Evolutionary conservation across 2,113 vertebrate genomes (phyloP).

Genomic region (Sitta europaea): DNA sequence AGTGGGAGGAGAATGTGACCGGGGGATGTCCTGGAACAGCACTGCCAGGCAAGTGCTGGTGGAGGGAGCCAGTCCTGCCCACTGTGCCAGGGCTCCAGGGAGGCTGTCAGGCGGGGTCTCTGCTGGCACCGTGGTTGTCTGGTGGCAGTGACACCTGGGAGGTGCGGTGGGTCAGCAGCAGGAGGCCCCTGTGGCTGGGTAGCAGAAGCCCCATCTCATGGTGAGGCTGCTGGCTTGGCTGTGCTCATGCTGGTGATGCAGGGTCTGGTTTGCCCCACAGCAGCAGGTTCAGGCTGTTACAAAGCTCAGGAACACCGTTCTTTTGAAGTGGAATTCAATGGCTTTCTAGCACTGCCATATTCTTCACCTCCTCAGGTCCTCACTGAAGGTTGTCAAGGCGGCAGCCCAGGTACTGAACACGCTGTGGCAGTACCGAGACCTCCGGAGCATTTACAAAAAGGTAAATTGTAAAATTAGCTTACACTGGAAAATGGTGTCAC

Average conservation of each 20-base stretch:
- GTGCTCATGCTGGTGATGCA: background rate
- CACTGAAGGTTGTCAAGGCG: slow-evolving; percentile 96
- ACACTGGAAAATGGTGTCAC: background rate
- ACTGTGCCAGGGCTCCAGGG: background rate
- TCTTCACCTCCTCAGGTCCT: slow-evolving; percentile 77
- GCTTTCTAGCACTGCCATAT: background rate
- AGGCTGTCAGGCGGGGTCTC: accelerated
- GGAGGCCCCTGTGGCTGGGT: background rate
- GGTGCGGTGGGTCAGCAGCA: background rate
- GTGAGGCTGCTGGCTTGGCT: background rate
- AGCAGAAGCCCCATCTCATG: background rate
- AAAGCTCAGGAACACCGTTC: background rate
- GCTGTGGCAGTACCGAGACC: slow-evolving; percentile 96
- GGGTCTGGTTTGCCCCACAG: background rate
- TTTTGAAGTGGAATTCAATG: background rate
- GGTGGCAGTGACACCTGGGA: no score
- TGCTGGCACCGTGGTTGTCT: accelerated
- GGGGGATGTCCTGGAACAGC: accelerated
- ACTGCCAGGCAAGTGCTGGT: background rate
- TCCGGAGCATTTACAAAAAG: slow-evolving; percentile 98
- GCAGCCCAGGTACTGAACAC: slow-evolving; percentile 96
- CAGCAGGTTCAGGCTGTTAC: background rate
- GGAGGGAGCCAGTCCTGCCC: background rate
- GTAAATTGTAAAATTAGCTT: slow-evolving; percentile 68
- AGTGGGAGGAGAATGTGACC: background rate